A percentile compares a stretch with the other conserved stretches of the same genome.
Conservation (phyloP, 2,797 vertebrate genomes). For the Pangasius mekongensis region DNA sequence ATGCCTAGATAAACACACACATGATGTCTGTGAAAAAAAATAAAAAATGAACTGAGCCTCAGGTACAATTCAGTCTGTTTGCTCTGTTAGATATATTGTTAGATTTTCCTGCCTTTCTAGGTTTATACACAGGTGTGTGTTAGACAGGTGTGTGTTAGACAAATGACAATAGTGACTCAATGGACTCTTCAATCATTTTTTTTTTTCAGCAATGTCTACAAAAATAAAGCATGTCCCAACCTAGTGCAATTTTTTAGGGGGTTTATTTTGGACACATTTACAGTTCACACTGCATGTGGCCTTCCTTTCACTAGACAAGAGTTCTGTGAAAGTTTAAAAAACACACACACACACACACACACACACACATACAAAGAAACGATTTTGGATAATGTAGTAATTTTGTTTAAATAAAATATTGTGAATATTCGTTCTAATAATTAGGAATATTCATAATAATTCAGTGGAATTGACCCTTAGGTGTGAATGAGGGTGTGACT, state of each 20-base stretch:
- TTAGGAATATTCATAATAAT: background rate
- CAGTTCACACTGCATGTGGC: background rate
- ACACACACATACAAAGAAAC: background rate
- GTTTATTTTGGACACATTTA: background rate
- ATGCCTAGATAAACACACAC: slow-evolving; percentile 1
- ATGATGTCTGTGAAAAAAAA: background rate
- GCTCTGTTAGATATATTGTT: background rate
- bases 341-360: background rate
- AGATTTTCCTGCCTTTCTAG: background rate
- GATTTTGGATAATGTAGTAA: background rate
- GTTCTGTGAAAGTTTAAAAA: background rate
- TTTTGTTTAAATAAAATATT: background rate
- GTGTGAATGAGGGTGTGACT: background rate
- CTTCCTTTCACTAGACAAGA: background rate
- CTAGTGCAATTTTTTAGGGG: background rate
- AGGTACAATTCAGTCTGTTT: background rate
- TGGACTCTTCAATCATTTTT: background rate
- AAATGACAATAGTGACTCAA: background rate
- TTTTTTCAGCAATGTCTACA: background rate
- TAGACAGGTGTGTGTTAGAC: background rate
- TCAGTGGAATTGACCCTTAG: too few relatives aligned
- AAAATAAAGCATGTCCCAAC: background rate
- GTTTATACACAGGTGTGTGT: background rate
- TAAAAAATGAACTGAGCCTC: background rate
- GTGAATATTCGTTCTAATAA: background rate